Evolutionary conservation across 2,797 vertebrate species (phyloP), one percentile per base, ranked within the genome.

Genomic region (Cyprinella venusta): DNA sequence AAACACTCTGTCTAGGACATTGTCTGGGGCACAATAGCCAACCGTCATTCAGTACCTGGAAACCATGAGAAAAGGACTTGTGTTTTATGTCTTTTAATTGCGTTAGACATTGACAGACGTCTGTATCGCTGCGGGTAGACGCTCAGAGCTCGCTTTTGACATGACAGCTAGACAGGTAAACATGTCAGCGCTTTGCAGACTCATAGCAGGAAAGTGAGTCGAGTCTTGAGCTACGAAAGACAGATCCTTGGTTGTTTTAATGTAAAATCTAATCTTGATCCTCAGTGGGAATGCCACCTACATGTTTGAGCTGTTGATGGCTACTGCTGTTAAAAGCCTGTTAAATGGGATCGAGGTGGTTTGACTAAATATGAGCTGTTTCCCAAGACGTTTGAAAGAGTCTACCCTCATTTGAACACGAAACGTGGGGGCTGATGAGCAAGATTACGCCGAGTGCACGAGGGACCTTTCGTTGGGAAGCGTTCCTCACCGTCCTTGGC

Each of bases 211-310:
- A 78, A 71, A 45, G 2, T 10, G 15, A 63, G 19, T 68, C 6
- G 65, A 80, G 78, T 59, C 36, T 80, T 59, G 65, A 70, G 59
- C 40, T 42, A 26, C 6, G 5, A 63, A 75, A n/a, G 54, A 52
- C 48, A 18, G 13, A 6, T 2, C 61, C 54, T 38, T 42, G 71
- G 24, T 36, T n/a, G 0, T 64, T 86, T 87, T 79, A 70, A 76
- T 38, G 40, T 71, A 76, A 86, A 85, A 81, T 88, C 59, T 76
- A 86, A 86, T 87, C 70, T 76, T 50, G 50, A 68, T 81, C 26
- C 82, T 85, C 64, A 16, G 82, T 40, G 33, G 61, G 84, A 82
- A 65, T 42, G 69, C 59, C 71, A 3, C 54, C 40, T 78, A 70
- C 80, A 75, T 48, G 50, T 80, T 81, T 80, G 76, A 83, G 13